Percentiles rank a stretch among this genome's conserved stretches.
These are phyloP conservation scores for Spheniscus humboldti DNA, from an alignment of 2,797 vertebrate genomes.

Conservation along the genomic window DNA sequence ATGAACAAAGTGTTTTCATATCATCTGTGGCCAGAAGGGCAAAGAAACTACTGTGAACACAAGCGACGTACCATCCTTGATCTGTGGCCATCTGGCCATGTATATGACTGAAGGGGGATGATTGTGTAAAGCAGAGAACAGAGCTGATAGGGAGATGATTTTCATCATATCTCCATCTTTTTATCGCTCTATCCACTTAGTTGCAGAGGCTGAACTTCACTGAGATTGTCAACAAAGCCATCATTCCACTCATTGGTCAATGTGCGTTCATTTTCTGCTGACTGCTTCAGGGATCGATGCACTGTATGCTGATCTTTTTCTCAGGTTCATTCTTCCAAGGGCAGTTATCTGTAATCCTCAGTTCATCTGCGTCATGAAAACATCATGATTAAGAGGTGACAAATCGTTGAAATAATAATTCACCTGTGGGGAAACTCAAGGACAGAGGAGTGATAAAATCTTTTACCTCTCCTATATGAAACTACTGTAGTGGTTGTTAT, in stretches of 20 bases:
- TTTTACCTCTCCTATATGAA: background rate
- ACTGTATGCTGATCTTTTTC: background rate
- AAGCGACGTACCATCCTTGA: background rate
- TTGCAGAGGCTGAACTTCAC: conserved; percentile 3
- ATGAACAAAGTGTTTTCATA: background rate
- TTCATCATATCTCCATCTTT: background rate
- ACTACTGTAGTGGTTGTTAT: background rate
- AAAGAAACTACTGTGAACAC: background rate
- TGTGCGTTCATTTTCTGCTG: conserved; percentile 60
- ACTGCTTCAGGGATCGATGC: conserved; percentile 37
- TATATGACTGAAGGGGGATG: background rate
- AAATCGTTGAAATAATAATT: background rate
- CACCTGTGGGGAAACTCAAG: background rate
- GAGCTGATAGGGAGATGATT: background rate
- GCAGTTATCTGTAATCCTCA: background rate
- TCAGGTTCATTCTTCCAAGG: conserved; percentile 24
- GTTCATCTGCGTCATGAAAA: conserved; percentile 19
- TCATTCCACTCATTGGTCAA: conserved; percentile 70
- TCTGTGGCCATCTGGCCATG: background rate
- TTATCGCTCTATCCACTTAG: background rate
- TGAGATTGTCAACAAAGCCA: conserved; percentile 64
- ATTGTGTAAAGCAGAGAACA: background rate
- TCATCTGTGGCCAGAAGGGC: background rate
- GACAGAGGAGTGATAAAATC: background rate
- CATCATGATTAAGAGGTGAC: background rate